phyloP scores from a whole-genome alignment of 35 echinoderm and acorn worm species.

The Apostichopus californicus region DNA sequence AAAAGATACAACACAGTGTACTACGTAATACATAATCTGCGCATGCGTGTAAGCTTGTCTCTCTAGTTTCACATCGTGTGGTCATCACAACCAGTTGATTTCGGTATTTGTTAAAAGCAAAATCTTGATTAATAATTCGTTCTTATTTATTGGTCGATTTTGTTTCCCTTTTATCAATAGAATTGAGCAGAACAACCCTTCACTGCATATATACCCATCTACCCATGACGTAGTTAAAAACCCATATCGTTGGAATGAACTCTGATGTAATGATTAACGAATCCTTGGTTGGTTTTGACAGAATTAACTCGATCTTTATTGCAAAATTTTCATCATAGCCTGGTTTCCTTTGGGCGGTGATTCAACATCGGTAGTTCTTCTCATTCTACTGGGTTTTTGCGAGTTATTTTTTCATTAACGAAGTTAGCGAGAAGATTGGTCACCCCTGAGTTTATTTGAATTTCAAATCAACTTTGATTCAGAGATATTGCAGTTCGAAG shows the following conservation, averaged over 20 bases:
- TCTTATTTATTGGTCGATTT: too few species aligned
- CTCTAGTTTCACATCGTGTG: too few species aligned
- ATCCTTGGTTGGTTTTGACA: constrained; percentile 17
- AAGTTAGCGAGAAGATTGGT: background rate
- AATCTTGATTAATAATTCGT: too few species aligned
- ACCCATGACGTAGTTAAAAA: too few species aligned
- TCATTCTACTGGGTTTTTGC: background rate
- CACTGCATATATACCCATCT: too few species aligned
- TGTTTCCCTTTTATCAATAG: too few species aligned
- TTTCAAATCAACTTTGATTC: constrained; percentile 14
- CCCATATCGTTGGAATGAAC: background rate
- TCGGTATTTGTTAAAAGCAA: too few species aligned
- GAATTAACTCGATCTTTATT: constrained; percentile 7
- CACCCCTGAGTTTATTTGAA: background rate
- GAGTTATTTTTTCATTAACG: background rate
- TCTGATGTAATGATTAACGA: background rate
- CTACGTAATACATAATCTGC: too few species aligned
- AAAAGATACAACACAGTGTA: too few species aligned
- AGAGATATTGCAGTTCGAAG: constrained; percentile 6
- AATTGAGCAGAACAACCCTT: too few species aligned
- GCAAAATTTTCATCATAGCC: background rate
- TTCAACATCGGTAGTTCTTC: background rate
- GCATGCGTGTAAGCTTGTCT: too few species aligned
- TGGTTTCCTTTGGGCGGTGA: constrained; percentile 5
- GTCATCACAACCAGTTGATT: too few species aligned